Evolutionary conservation across 2,888 invertebrate genomes (phyloP), one percentile per base, ranked within the genome.

Genomic region (Psococerastis gibbosa): DNA sequence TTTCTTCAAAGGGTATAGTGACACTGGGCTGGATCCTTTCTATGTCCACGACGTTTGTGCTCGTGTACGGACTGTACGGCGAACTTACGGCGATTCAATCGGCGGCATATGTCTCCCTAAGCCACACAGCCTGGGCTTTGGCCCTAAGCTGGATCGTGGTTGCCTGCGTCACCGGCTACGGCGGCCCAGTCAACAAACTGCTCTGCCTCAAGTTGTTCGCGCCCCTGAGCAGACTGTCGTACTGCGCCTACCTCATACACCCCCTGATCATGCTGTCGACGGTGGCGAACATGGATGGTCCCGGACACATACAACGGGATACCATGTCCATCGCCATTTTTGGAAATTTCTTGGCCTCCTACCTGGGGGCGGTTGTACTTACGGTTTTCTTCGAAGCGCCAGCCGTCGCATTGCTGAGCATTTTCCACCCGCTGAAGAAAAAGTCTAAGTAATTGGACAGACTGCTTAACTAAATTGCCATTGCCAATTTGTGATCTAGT

Each of bases 311-410:
- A 2, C 43, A 46, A 17, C 41, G 43, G 22, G 49, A 46, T 31
- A 41, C 45, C 2, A 48, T 47, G 32, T 46, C 48, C 9, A 46
- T 38, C 20, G 16, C 38, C 6, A 38, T 38, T 38, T 55, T 69
- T 31, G 73, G 72, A 13, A 63, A 66, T 2, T 52, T 61, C 1
- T 22, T 64, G 3, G 50, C 65, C 5, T 66, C 69, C 0, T 54
- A 69, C 35, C 46, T 54, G 0, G 60, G 56, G 2, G 60, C 70
- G 2, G 55, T 71, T 15, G 42, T 65, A 17, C 60, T 74, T 15
- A 65, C 69, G 1, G 55, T 74, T 35, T 55, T 73, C 23, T 66
- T 73, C 43, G 75, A 75, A 59, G 70, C 71, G 55, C 74, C 74
- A 1, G 60, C 68, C 52, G 69, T 69, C 51, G 67, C 69, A 17